Evolutionary conservation across 2,888 invertebrate genomes (phyloP).

Genomic region (Diarsia mendica): DNA sequence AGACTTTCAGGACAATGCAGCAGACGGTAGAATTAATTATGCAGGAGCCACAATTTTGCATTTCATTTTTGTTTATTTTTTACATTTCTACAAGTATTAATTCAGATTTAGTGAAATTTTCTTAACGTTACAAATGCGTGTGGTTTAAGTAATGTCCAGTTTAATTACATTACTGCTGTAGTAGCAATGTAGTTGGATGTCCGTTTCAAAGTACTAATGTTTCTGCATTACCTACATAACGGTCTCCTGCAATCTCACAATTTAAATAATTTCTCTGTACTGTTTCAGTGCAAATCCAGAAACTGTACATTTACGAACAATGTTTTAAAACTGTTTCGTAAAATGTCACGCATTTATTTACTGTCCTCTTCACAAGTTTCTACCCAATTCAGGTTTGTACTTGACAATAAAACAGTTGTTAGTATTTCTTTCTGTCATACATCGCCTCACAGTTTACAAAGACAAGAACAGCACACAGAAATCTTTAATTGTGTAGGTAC

Average conservation of each 20-base stretch:
- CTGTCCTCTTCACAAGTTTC: not conserved
- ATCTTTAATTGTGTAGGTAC: not conserved
- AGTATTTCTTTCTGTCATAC: not conserved
- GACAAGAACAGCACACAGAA: not conserved
- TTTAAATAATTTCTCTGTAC: conserved; percentile 10
- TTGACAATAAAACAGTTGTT: not conserved
- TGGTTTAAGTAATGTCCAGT: conserved; percentile 25
- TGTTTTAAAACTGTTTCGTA: not conserved
- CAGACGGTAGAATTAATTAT: conserved; percentile 12
- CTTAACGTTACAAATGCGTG: conserved; percentile 1
- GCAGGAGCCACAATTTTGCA: not conserved
- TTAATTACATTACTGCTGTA: conserved; percentile 38
- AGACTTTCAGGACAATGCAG: not conserved
- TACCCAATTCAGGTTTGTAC: not conserved
- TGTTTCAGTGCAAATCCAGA: not conserved
- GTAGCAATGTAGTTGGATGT: not conserved
- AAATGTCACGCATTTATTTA: no score
- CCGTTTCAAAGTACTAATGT: conserved; percentile 3
- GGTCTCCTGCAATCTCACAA: conserved; percentile 1
- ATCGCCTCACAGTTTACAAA: no score
- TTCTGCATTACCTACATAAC: conserved; percentile 11
- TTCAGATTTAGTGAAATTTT: conserved; percentile 18
- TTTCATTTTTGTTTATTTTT: no score
- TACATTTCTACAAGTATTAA: conserved; percentile 17
- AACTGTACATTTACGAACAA: not conserved